Base-by-base conservation (phyloP, 1,140 invertebrate species). In the Macrobrachium nipponense region DNA sequence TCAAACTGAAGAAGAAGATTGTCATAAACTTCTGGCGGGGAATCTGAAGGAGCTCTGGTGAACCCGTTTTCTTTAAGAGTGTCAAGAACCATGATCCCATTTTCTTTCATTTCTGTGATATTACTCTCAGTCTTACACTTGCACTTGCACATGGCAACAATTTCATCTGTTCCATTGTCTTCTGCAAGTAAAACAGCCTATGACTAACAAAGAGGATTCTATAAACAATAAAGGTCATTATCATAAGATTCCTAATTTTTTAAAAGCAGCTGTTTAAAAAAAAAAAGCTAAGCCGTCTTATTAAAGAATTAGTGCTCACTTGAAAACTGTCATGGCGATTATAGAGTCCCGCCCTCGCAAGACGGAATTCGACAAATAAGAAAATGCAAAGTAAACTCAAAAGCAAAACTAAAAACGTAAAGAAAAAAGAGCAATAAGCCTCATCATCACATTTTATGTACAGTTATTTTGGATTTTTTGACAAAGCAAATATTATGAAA, bases 1-100 rank as follows among this genome's bases (percentile, higher is more conserved):
- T 77, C 82, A 77, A 84, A 70, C 36, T 84, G 82, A 64, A 84
- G 82, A 78, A 77, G 82, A 64, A 84, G 82, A 78, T 84, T 84
- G 77, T 84, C 82, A 60, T 84, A 84, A 78, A 78, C 75, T 77
- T 84, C 82, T 11, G 82, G 82, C 36, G 82, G 82, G 8, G 82
- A 84, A 64, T 84, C 73, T 44, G 72, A 66, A 12, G 73, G 73
- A 14, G 82, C 75, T 36, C 82, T 17, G 43, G 18, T 27, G 82
- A 18, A 80, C 20, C 80, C 80, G 6, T 77, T 62, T 36, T 84
- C 82, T 77, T 44, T 59, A 36, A 84, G 36, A 43, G 36, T n/a
- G 68, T 44, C 68, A 44, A 18, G 18, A 68, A 18, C 44, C 58
- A 73, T 20, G 43, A 11, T 73, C 20, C 68, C 68, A 18, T 78